phyloP scores from a whole-genome alignment of 92 coral and sea anemone genomes.

The Zoanthus sansibaricus region DNA sequence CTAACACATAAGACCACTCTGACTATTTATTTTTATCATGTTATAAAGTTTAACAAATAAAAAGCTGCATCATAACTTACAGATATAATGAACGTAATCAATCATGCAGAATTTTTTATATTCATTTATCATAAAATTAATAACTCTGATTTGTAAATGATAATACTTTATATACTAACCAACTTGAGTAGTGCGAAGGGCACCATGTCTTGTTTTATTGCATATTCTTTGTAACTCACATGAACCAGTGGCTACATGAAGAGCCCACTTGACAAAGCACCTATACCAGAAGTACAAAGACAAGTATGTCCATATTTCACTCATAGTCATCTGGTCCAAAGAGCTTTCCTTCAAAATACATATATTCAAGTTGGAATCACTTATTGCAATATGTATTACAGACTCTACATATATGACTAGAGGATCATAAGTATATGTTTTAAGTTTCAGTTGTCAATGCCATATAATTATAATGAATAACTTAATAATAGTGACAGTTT shows the following conservation, averaged over 20 bases:
- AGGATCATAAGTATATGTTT: too few relatives aligned
- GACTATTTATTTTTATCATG: neutral
- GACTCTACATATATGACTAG: too few relatives aligned
- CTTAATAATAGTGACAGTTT: too few relatives aligned
- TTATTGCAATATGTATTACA: too few relatives aligned
- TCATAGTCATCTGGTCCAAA: constrained; percentile 67
- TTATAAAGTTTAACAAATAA: neutral
- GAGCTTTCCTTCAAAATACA: constrained; percentile 51
- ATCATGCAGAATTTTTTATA: neutral
- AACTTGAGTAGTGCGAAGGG: constrained; percentile 81
- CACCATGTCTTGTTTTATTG: constrained; percentile 82
- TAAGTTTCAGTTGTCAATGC: too few relatives aligned
- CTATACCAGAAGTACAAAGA: constrained; percentile 96
- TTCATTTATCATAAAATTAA: neutral
- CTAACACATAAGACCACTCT: neutral
- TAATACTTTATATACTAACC: constrained; percentile 62
- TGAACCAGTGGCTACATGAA: constrained; percentile 86
- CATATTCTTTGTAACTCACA: constrained; percentile 95
- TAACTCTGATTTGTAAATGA: neutral
- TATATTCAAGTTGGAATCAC: too few relatives aligned
- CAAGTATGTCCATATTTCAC: constrained; percentile 80
- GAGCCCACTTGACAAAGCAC: constrained; percentile 83
- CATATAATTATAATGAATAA: too few relatives aligned
- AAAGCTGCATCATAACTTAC: neutral
- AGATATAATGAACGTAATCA: neutral